These are phyloP conservation scores for Eilema caniola DNA, from an alignment of 2,888 invertebrate genomes.

Conservation along the genomic window DNA sequence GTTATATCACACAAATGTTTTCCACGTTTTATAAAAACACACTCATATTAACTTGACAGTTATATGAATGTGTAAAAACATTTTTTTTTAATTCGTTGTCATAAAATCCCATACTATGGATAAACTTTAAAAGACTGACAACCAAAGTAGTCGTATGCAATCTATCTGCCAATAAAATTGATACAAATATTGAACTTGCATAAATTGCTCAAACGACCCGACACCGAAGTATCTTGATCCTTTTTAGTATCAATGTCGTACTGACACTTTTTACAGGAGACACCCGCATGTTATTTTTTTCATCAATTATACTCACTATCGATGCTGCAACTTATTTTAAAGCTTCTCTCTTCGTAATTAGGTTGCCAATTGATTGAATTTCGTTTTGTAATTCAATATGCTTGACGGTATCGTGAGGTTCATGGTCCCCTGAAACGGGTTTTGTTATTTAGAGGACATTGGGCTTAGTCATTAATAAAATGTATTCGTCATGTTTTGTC, in stretches of 20 bases:
- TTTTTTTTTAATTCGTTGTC: too few relatives aligned
- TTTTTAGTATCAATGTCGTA: conserved; percentile 27
- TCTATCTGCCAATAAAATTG: not conserved
- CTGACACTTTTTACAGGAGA: conserved; percentile 30
- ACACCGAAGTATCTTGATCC: conserved; percentile 13
- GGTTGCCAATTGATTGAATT: conserved; percentile 28
- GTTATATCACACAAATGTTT: not conserved
- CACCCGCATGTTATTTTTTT: conserved; percentile 33
- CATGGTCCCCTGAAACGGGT: conserved; percentile 43
- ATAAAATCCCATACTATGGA: not conserved
- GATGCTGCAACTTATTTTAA: conserved; percentile 9
- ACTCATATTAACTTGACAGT: too few relatives aligned
- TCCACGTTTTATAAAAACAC: not conserved
- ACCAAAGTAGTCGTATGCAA: not conserved
- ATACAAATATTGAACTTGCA: not conserved
- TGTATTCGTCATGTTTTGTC: conserved; percentile 19
- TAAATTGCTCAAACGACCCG: conserved; percentile 12
- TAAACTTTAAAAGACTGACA: not conserved
- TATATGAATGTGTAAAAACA: too few relatives aligned
- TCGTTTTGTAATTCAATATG: conserved; percentile 40
- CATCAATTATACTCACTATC: not conserved
- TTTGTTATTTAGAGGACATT: conserved; percentile 41
- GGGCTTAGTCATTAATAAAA: conserved; percentile 30
- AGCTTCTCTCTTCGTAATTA: conserved; percentile 20
- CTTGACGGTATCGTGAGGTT: conserved; percentile 43